Percentiles rank a stretch among this genome's conserved stretches.
phyloP scores from a whole-genome alignment of 2,888 invertebrate genomes.

The Papilio protenor region DNA sequence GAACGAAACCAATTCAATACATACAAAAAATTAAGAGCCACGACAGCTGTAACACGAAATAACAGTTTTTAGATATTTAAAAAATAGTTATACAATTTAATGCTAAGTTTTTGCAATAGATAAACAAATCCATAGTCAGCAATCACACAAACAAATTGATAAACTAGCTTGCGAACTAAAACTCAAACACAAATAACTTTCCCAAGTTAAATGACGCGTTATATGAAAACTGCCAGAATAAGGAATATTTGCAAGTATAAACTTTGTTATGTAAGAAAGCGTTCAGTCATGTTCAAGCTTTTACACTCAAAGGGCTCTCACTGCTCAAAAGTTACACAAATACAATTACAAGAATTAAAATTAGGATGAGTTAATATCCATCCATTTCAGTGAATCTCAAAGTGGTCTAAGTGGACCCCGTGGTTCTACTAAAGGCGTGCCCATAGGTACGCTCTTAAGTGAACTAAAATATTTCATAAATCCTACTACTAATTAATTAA shows the following conservation, averaged over 20 bases:
- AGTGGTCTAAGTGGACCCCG: no score
- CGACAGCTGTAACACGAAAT: no score
- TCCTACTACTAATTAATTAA: no score
- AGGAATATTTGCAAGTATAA: conserved; percentile 15
- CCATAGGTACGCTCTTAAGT: no score
- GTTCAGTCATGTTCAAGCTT: not conserved
- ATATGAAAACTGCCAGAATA: conserved; percentile 21
- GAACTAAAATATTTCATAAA: no score
- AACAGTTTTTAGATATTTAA: no score
- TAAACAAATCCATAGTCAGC: not conserved
- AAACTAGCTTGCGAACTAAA: not conserved
- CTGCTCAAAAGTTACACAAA: not conserved
- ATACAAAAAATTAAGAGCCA: no score
- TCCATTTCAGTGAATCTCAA: no score
- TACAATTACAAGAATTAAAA: not conserved
- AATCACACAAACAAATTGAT: conserved; percentile 15
- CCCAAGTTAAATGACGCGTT: conserved; percentile 28
- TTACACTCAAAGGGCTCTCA: not conserved
- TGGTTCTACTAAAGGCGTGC: no score
- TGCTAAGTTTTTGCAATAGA: not conserved
- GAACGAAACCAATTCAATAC: no score
- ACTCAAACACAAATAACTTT: conserved; percentile 17
- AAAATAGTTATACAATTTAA: not conserved
- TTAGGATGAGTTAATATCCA: not conserved
- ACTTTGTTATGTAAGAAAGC: conserved; percentile 22